These are phyloP conservation scores for Heptranchias perlo DNA, from an alignment of 2,113 vertebrate species.

Conservation along the genomic window DNA sequence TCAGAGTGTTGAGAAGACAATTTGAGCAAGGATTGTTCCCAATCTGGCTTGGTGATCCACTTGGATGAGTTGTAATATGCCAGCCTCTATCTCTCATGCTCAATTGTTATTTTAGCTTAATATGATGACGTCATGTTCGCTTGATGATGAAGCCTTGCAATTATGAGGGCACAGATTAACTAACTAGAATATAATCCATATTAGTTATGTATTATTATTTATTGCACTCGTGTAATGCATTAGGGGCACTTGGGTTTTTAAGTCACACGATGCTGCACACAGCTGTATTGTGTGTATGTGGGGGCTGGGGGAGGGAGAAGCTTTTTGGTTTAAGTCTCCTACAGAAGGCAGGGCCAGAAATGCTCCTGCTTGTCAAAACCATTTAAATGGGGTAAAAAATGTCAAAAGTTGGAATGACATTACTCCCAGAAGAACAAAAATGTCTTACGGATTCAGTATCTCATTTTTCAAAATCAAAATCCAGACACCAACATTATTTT, in stretches of 20 bases:
- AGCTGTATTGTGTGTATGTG: constrained; percentile 42
- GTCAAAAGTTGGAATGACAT: constrained; percentile 38
- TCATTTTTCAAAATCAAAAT: constrained; percentile 37
- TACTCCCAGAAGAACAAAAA: constrained; percentile 36
- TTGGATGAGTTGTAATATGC: constrained; percentile 69
- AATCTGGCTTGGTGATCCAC: constrained; percentile 64
- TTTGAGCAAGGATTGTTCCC: constrained; percentile 66
- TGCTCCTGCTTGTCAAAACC: constrained; percentile 35
- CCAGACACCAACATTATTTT: constrained; percentile 7
- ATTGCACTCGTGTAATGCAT: constrained; percentile 53
- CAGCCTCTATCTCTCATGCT: constrained; percentile 63
- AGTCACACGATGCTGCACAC: constrained; percentile 14
- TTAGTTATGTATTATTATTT: constrained; percentile 70
- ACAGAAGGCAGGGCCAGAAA: constrained; percentile 51
- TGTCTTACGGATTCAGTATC: constrained; percentile 22
- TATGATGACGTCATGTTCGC: constrained; percentile 65
- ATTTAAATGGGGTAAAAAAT: constrained; percentile 37
- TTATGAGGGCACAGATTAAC: constrained; percentile 49
- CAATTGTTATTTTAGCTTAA: constrained; percentile 68
- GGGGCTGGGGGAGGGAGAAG: constrained; percentile 40
- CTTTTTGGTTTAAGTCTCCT: constrained; percentile 52
- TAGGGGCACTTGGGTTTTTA: constrained; percentile 47
- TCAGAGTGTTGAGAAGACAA: constrained; percentile 67
- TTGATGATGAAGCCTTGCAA: constrained; percentile 50
- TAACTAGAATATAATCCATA: constrained; percentile 57